Base-by-base conservation (phyloP, 2,888 invertebrate species). In the Volucella inflata region DNA sequence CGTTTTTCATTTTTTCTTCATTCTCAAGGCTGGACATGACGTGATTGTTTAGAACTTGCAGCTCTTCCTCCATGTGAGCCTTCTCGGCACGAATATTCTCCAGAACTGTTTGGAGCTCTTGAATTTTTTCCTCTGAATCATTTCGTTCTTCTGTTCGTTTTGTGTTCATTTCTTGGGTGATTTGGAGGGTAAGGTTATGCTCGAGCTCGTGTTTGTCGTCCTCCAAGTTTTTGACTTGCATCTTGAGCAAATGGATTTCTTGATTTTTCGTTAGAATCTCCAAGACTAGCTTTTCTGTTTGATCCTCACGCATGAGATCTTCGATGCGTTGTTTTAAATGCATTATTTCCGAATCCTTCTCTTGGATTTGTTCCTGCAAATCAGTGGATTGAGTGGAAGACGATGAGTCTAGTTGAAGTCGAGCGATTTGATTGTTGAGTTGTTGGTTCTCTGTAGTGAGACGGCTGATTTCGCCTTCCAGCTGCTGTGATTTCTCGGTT, bases 181-280 rank as follows among this genome's bases (percentile, higher is more conserved):
- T 87, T 74, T 89, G 89, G 51, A 89, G 51, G 6, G 84, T 88
- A 42, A 90, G 89, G 87, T 91, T 91, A n/a, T 89, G 90, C 84
- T 93, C 92, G 11, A 90, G 85, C n/a, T 92, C 91, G 36, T 91
- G 90, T 21, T 91, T 91, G 46, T 92, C 92, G 42, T 90, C 91
- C 87, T 93, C 92, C 42, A 93, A 87, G 14, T 93, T 92, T 50
- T 92, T 90, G 1, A 93, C 89, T 88, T 93, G 92, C 77, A 89
- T 89, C 82, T 91, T 92, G 55, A 93, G 87, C 79, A 88, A 74
- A 71, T 92, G 92, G 16, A 93, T 89, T 87, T 93, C 93, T 85
- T 93, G 91, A 30, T 92, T 90, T 87, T 92, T 91, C 36, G 89
- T 89, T 0, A 91, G 81, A 81, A 92, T 90, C 87, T 91, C 92